phyloP scores from a whole-genome alignment of 1,140 invertebrate genomes.

The Ladona fulva region DNA sequence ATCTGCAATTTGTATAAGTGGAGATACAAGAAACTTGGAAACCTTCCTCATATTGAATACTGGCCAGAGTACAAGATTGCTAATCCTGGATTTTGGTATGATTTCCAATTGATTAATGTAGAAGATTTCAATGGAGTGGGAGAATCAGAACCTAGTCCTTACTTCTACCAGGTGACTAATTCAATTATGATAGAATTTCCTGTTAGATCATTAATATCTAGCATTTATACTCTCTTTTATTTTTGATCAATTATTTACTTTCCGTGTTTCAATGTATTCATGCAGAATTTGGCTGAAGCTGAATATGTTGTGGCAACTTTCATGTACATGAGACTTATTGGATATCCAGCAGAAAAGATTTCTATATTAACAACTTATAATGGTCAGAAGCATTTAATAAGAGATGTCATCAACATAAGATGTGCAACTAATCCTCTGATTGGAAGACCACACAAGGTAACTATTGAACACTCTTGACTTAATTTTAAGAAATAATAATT shows the following conservation, averaged over 20 bases:
- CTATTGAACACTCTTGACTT: not conserved
- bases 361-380: constrained; percentile 99
- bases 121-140: constrained; percentile 94
- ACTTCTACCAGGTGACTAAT: constrained; percentile 81
- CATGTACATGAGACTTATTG: constrained; percentile 97
- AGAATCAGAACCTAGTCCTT: constrained; percentile 95
- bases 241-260: not conserved
- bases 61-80: constrained; percentile 76
- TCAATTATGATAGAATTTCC: not conserved
- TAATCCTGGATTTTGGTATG: constrained; percentile 86
- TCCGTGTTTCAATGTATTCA: constrained; percentile 18
- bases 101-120: constrained; percentile 96
- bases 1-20: constrained; percentile 96
- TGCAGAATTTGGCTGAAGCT: constrained; percentile 93
- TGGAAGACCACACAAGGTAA: constrained; percentile 86
- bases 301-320: constrained; percentile 96
- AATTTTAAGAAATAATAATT: too few relatives aligned
- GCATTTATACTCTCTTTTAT: constrained; percentile 5
- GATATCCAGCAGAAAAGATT: constrained; percentile 95
- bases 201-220: not conserved
- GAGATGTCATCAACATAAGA: constrained; percentile 89
- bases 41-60: constrained; percentile 77
- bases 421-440: constrained; percentile 96
- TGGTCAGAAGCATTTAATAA: constrained; percentile 95
- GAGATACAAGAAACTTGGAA: constrained; percentile 92